These are phyloP conservation scores for Agapornis canus DNA, from an alignment of 2,797 vertebrate species.

Conservation along the genomic window DNA sequence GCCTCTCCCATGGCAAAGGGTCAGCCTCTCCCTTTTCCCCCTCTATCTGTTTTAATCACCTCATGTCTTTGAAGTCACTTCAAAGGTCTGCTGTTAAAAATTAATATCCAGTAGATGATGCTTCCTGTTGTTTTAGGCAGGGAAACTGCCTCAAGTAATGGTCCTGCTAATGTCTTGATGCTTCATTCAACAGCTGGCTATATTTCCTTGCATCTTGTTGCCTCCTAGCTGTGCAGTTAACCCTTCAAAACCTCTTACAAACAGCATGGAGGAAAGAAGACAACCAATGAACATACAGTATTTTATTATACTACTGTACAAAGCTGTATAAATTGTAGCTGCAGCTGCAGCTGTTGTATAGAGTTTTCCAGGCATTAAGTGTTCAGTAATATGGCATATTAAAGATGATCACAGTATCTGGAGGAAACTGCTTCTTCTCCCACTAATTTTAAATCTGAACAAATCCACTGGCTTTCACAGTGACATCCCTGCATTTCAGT, in stretches of 20 bases:
- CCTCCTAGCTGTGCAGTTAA: background rate
- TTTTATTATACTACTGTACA: background rate
- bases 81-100: slow-evolving; percentile 26
- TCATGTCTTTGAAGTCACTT: slow-evolving; percentile 27
- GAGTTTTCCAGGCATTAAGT: background rate
- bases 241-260: background rate
- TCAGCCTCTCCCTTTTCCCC: background rate
- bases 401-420: background rate
- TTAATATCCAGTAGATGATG: background rate
- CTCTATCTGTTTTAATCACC: background rate
- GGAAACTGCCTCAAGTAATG: background rate
- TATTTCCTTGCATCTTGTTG: background rate
- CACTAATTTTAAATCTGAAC: background rate
- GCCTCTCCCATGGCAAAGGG: background rate
- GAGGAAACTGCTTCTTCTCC: background rate
- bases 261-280: background rate
- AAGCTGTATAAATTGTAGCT: background rate
- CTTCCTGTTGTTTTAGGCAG: background rate
- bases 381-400: background rate
- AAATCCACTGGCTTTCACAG: background rate
- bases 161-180: background rate
- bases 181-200: background rate
- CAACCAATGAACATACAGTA: background rate
- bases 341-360: background rate
- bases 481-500: background rate